Conservation (phyloP, 2,797 vertebrate genomes). For the Taenioides sp. region DNA sequence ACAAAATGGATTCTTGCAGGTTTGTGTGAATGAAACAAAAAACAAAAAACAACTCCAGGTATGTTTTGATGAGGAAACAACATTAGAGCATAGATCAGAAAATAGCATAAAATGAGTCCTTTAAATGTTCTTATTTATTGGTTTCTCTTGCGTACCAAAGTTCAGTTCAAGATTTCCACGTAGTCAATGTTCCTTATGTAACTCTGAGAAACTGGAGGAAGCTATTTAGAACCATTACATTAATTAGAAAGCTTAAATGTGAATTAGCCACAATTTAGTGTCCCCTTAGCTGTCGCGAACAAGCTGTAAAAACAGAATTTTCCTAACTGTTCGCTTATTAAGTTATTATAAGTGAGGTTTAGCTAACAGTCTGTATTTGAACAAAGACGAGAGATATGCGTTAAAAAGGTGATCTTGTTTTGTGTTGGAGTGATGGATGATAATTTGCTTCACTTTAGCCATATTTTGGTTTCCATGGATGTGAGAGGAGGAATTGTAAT, state of each 20-base stretch:
- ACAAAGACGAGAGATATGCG: background rate
- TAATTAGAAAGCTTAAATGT: slow-evolving; percentile 13
- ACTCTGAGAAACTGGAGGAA: background rate
- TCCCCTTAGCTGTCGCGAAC: background rate
- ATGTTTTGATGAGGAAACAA: too few relatives aligned
- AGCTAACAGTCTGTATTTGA: background rate
- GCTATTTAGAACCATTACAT: slow-evolving; percentile 10
- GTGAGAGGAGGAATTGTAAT: background rate
- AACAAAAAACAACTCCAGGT: too few relatives aligned
- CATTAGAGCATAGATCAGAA: too few relatives aligned
- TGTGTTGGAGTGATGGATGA: slow-evolving; percentile 3
- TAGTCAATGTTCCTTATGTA: background rate
- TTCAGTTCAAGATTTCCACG: background rate
- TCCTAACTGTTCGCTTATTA: background rate
- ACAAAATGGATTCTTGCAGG: too few relatives aligned
- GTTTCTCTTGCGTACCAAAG: background rate
- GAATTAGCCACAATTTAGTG: slow-evolving; percentile 15
- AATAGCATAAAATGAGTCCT: too few relatives aligned
- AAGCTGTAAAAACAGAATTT: slow-evolving; percentile 18
- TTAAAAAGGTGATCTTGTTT: slow-evolving; percentile 1
- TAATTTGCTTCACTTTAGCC: slow-evolving; percentile 6
- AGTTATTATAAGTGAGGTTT: slow-evolving; percentile 1
- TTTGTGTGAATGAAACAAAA: too few relatives aligned
- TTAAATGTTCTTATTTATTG: background rate
- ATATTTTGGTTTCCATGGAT: slow-evolving; percentile 7